Conservation (phyloP, 2,797 vertebrate genomes). For the Spinus pinus region DNA sequence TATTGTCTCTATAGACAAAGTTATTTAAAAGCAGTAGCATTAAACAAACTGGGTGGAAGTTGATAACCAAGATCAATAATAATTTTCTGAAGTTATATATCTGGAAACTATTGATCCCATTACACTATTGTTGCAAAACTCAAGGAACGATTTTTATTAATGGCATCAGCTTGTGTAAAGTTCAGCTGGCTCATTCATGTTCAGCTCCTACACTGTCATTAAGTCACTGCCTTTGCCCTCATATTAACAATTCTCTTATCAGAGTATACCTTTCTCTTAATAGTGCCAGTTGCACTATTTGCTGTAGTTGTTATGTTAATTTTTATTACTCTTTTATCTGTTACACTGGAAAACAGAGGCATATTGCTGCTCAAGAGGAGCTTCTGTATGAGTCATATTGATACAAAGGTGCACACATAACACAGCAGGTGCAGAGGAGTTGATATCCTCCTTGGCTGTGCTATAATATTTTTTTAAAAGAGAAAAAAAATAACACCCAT, state of each 20-base stretch:
- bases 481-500: fast-evolving
- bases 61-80: neutral
- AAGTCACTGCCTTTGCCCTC: neutral
- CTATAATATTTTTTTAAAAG: neutral
- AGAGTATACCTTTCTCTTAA: neutral
- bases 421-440: neutral
- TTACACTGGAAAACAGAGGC: neutral
- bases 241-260: neutral
- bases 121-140: neutral
- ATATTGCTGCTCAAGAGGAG: neutral
- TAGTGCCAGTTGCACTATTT: neutral
- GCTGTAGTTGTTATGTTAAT: constrained; percentile 11
- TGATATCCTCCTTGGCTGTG: neutral
- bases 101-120: neutral
- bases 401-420: neutral
- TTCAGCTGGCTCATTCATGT: neutral
- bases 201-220: neutral
- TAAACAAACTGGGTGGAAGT: neutral
- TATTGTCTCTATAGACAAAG: neutral
- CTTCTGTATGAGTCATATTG: neutral
- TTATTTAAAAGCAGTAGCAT: neutral
- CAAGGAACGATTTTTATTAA: neutral
- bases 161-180: neutral
- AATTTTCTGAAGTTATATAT: neutral
- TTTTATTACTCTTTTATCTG: constrained; percentile 6